Base-by-base conservation (phyloP, 2,888 invertebrate species). In the Callyntrura sp. region DNA sequence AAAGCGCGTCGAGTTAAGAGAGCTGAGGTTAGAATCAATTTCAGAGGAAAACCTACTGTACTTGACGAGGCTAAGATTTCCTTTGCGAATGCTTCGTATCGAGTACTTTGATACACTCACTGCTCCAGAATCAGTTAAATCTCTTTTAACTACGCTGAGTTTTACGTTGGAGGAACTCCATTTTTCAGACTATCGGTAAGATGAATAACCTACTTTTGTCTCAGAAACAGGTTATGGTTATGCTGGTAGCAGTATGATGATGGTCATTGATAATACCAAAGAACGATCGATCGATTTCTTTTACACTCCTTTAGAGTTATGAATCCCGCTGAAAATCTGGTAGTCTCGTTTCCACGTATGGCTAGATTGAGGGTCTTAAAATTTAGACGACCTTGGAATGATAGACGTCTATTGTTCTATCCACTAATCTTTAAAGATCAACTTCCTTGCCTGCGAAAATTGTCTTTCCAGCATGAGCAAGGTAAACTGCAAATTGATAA, bases 401-500 rank as follows among this genome's bases (percentile, higher is more conserved):
- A 90, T n/a, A 55, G 89, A 17, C 45, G 89, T 9, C 57, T 90
- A 12, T 68, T 90, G 1, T 90, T 90, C 60, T 90, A 90, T 43
- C 89, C 89, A 0, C 25, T 90, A 0, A 55, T 57, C 20, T 90
- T 85, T 48, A 90, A 90, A 55, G 89, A 90, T 8, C 89, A 90
- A 43, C 85, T 90, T 28, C 89, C 89, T 0, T 60, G 9, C 20
- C 76, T 90, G 45, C 51, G 83, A 45, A 90, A 90, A 68, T 45
- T 90, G 28, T 90, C 89, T 28, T 90, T 90, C 51, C 89, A 90
- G 23, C 89, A 90, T 73, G 89, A 90, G 35, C 89, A 90, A 73
- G 89, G 84, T 82, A 45, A 51, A 14, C 51, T 23, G 48, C 23
- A 78, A 20, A n/a, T 23, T 28, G 9, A 14, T 25, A 65, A 1